A percentile compares a stretch with the other conserved stretches of the same genome.
Conservation (phyloP, 2,888 invertebrate genomes). For the Coronaproctus castanopsis region DNA sequence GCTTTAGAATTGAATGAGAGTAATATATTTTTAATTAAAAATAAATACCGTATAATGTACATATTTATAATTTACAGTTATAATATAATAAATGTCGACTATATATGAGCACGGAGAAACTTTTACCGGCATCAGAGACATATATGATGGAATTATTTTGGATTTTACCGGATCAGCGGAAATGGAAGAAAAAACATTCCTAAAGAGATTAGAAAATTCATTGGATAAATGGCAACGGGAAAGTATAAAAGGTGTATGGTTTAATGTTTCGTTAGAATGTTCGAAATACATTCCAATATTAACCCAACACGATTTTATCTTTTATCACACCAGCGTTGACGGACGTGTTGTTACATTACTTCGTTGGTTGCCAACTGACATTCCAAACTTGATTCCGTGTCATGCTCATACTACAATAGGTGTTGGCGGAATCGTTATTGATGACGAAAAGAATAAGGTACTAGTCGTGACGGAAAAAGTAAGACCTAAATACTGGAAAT, state of each 20-base stretch:
- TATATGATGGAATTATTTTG: background rate
- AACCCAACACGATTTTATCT: slow-evolving; percentile 55
- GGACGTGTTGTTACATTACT: slow-evolving; percentile 57
- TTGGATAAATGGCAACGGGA: slow-evolving; percentile 5
- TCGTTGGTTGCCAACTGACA: slow-evolving; percentile 50
- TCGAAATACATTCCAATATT: slow-evolving; percentile 4
- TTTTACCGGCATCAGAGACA: background rate
- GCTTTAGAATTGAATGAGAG: no score
- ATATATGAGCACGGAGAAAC: no score
- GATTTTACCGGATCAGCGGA: background rate
- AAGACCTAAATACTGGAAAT: slow-evolving; percentile 49
- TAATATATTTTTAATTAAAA: no score
- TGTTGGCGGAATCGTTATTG: slow-evolving; percentile 68
- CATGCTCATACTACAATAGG: slow-evolving; percentile 64
- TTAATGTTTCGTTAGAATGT: slow-evolving; percentile 1
- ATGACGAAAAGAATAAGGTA: slow-evolving; percentile 50
- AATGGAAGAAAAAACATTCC: background rate
- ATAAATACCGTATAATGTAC: no score
- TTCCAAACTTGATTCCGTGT: slow-evolving; percentile 44
- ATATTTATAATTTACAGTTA: no score
- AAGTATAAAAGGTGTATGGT: slow-evolving; percentile 3
- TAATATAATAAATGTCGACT: no score
- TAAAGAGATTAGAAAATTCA: slow-evolving; percentile 1
- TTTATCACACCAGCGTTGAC: slow-evolving; percentile 52
- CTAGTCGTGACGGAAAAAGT: slow-evolving; percentile 61